A percentile compares a stretch with the other conserved stretches of the same genome.
Evolutionary conservation across 2,888 invertebrate species (phyloP).

Genomic region (Mimachlamys varia): DNA sequence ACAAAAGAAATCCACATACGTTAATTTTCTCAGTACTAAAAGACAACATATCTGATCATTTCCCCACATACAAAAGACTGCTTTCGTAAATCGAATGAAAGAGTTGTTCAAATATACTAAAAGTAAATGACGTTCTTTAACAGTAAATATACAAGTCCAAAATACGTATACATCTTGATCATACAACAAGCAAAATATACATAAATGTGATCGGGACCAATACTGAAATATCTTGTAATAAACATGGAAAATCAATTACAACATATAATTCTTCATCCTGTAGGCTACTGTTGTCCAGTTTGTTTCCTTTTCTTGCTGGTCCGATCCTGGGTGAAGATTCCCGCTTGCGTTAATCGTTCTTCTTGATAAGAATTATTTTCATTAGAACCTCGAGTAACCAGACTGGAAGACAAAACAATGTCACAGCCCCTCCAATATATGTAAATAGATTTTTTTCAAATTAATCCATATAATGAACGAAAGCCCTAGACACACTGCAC

Average conservation of each 20-base stretch:
- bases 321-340: not conserved
- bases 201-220: not conserved
- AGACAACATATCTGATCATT: no score
- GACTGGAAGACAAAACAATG: not conserved
- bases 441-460: constrained; percentile 25
- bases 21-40: no score
- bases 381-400: not conserved
- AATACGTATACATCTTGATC: not conserved
- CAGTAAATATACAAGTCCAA: no score
- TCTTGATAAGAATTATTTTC: not conserved
- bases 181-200: not conserved
- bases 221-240: not conserved
- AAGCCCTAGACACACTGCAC: constrained; percentile 24
- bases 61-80: no score
- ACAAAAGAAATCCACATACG: no score
- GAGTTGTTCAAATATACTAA: no score
- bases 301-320: no score
- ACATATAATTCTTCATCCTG: constrained; percentile 16
- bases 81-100: no score
- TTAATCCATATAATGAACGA: constrained; percentile 47
- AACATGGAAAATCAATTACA: not conserved
- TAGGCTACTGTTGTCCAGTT: not conserved
- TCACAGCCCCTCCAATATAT: not conserved
- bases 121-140: no score
- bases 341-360: not conserved